Conservation (phyloP, 2,797 vertebrate species). For the Ataeniobius toweri region DNA sequence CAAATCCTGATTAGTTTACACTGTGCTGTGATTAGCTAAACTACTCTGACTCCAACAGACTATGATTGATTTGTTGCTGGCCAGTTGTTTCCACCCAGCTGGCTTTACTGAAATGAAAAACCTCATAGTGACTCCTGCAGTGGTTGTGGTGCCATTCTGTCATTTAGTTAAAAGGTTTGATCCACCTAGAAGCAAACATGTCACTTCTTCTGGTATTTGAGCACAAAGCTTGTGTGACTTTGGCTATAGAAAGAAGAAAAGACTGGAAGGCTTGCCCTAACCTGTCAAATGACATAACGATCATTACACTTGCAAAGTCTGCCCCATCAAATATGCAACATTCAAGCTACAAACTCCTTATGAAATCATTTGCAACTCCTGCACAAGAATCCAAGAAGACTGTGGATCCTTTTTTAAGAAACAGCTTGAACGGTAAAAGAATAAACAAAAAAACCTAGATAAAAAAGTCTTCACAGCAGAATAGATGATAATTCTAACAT, state of each 20-base stretch:
- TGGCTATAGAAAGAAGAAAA: not conserved
- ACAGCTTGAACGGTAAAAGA: not conserved
- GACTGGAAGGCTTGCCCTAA: not conserved
- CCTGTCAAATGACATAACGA: not conserved
- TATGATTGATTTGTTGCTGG: not conserved
- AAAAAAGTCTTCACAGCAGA: not conserved
- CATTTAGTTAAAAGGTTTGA: slow-evolving; percentile 4
- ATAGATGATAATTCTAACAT: not conserved
- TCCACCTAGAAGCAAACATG: slow-evolving; percentile 22
- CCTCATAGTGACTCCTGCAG: not conserved
- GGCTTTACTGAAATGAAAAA: slow-evolving; percentile 12
- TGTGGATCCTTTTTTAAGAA: not conserved
- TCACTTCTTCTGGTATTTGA: not conserved
- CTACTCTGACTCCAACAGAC: not conserved
- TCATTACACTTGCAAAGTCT: not conserved
- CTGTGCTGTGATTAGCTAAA: slow-evolving; percentile 5
- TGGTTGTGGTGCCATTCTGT: slow-evolving; percentile 18
- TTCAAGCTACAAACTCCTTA: not conserved
- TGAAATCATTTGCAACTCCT: not conserved
- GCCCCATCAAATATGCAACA: slow-evolving; percentile 1
- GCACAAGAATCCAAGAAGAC: not conserved
- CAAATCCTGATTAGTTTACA: slow-evolving; percentile 10
- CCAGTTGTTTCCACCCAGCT: slow-evolving; percentile 2
- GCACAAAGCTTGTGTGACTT: not conserved
- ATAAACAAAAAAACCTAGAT: not conserved